phyloP scores from a whole-genome alignment of 1,140 invertebrate genomes.

The Rhizoglyphus robini region DNA sequence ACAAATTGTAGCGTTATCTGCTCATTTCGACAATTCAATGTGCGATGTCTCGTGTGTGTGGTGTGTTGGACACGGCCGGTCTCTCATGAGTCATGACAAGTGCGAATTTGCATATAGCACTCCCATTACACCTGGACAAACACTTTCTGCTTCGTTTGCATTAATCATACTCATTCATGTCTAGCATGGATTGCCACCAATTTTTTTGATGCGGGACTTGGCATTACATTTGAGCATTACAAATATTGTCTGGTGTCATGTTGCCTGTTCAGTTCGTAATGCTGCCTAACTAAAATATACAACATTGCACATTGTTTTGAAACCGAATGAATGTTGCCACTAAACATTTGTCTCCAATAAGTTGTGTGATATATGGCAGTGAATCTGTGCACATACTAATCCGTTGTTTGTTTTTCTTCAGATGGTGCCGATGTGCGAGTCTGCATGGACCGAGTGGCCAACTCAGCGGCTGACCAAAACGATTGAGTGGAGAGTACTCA shows the following conservation, averaged over 20 bases:
- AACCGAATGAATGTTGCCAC: not conserved
- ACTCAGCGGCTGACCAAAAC: constrained; percentile 51
- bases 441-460: constrained; percentile 84
- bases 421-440: constrained; percentile 58
- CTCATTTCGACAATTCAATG: too few species aligned
- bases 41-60: too few species aligned
- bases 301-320: not conserved
- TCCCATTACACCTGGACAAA: too few species aligned
- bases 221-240: not conserved
- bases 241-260: not conserved
- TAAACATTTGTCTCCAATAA: not conserved
- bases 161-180: too few species aligned
- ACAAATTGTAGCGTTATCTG: too few species aligned
- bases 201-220: not conserved
- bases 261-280: too few species aligned
- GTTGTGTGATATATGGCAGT: constrained; percentile 44
- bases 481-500: constrained; percentile 34
- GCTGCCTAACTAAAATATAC: constrained; percentile 5
- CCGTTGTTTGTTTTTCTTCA: not conserved
- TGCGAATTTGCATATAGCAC: too few species aligned
- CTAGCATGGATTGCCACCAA: too few species aligned
- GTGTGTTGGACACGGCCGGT: too few species aligned
- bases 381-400: too few species aligned
- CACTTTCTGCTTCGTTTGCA: too few species aligned
- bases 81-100: too few species aligned